Evolutionary conservation across 2,113 vertebrate species (phyloP).

Genomic region (Bucco capensis): DNA sequence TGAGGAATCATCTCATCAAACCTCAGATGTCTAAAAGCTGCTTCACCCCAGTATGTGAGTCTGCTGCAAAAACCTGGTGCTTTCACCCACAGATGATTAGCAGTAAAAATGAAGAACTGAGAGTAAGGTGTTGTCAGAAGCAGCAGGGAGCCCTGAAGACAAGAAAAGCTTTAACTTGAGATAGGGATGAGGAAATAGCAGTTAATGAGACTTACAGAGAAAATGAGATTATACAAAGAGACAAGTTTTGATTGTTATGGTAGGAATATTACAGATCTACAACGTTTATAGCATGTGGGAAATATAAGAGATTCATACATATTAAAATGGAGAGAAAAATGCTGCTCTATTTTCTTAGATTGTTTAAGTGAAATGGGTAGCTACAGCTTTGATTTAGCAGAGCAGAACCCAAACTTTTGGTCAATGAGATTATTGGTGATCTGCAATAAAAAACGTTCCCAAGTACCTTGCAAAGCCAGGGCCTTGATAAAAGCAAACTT

Average conservation of each 20-base stretch:
- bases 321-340: not conserved
- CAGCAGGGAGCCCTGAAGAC: not conserved
- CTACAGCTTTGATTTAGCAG: not conserved
- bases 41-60: not conserved
- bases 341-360: not conserved
- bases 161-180: not conserved
- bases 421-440: not conserved
- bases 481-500: not conserved
- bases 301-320: not conserved
- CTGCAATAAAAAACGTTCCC: not conserved
- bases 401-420: not conserved
- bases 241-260: not conserved
- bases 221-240: not conserved
- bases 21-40: not conserved
- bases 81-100: not conserved
- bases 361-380: not conserved
- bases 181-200: not conserved
- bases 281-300: not conserved
- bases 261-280: not conserved
- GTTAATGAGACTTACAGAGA: not conserved
- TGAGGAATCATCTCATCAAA: not conserved
- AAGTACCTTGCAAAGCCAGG: not conserved
- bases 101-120: not conserved
- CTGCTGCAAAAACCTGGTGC: not conserved
- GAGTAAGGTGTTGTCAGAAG: not conserved